Evolutionary conservation across 2,113 vertebrate species (phyloP).

Genomic region (Scortum barcoo): DNA sequence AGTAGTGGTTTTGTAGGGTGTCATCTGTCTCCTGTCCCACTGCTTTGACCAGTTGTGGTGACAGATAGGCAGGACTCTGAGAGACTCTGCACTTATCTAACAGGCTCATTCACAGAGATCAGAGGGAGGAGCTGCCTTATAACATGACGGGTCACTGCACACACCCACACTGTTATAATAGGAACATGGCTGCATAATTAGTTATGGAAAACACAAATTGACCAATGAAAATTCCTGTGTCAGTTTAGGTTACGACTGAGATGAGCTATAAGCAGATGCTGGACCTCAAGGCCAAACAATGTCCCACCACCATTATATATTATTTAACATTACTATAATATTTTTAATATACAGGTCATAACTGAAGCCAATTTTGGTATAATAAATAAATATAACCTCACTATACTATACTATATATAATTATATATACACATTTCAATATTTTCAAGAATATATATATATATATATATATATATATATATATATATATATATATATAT

Average conservation of each 20-base stretch:
- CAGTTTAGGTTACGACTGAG: neutral
- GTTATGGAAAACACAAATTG: neutral
- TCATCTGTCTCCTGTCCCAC: conserved; percentile 2
- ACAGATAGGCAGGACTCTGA: conserved; percentile 58
- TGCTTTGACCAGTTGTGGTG: conserved; percentile 36
- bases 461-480: no score
- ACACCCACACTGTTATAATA: conserved; percentile 25
- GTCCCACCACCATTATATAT: neutral
- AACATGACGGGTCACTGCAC: conserved; percentile 25
- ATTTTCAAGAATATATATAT: no score
- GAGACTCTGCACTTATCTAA: conserved; percentile 67
- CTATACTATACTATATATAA: no score
- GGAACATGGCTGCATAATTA: neutral
- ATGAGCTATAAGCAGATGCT: neutral
- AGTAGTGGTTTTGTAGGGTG: neutral
- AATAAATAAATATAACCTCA: neutral
- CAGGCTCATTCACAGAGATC: conserved; percentile 53
- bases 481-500: no score
- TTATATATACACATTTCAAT: no score
- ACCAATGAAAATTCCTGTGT: neutral
- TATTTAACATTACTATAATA: neutral
- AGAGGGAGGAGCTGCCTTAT: conserved; percentile 55
- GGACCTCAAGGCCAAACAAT: neutral
- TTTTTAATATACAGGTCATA: neutral
- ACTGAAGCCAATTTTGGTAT: neutral